These are phyloP conservation scores for Drosophila chauvacae DNA, from an alignment of 1,140 invertebrate genomes.

Conservation along the genomic window DNA sequence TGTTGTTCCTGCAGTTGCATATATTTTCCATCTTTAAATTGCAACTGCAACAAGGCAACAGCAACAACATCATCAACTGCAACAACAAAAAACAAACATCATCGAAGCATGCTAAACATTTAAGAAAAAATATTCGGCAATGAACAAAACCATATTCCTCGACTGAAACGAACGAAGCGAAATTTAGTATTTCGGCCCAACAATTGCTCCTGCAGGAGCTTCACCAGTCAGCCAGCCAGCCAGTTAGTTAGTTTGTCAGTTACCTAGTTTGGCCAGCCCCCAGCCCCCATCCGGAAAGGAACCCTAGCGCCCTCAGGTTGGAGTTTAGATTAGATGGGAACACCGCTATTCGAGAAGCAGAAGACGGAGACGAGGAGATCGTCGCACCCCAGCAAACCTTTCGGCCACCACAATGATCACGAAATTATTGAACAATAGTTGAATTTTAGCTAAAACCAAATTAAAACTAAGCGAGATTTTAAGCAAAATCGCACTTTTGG, in stretches of 20 bases:
- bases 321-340: slow-evolving; percentile 65
- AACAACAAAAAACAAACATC: slow-evolving; percentile 34
- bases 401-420: slow-evolving; percentile 65
- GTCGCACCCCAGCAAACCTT: slow-evolving; percentile 67
- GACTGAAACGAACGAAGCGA: slow-evolving; percentile 44
- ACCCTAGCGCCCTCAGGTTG: slow-evolving; percentile 67
- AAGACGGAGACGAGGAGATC: slow-evolving; percentile 10
- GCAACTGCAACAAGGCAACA: slow-evolving; percentile 33
- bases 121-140: slow-evolving; percentile 30
- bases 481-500: slow-evolving; percentile 65
- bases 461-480: slow-evolving; percentile 64
- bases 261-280: slow-evolving; percentile 2
- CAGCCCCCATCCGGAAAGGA: slow-evolving; percentile 6
- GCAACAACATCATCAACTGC: slow-evolving; percentile 53
- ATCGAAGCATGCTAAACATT: slow-evolving; percentile 47
- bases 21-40: slow-evolving; percentile 11
- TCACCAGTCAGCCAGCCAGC: slow-evolving; percentile 46
- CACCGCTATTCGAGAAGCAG: slow-evolving; percentile 55
- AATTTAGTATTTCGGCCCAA: slow-evolving; percentile 48
- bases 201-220: slow-evolving; percentile 46
- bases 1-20: slow-evolving; percentile 45
- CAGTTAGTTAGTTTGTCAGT: slow-evolving; percentile 19
- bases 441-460: slow-evolving; percentile 82
- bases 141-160: slow-evolving; percentile 69
- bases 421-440: slow-evolving; percentile 81